Evolutionary conservation across 92 coral and sea anemone genomes (phyloP).

Genomic region (Palythoa heliodiscus): DNA sequence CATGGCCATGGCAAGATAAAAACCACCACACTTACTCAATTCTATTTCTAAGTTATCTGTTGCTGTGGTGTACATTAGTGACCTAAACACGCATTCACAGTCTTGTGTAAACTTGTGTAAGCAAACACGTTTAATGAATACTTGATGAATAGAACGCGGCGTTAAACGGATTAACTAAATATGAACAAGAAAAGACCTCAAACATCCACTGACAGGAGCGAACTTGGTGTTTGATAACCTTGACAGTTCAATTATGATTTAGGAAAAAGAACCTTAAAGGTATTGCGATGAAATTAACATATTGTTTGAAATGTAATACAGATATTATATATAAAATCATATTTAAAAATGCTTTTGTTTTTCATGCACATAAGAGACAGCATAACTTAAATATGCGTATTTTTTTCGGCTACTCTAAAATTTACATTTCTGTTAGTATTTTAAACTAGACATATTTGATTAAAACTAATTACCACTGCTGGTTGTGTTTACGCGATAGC

Average conservation of each 20-base stretch:
- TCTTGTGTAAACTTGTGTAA: constrained; percentile 27
- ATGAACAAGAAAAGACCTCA: constrained; percentile 11
- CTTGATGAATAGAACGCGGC: constrained; percentile 37
- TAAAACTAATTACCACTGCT: neutral
- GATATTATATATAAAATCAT: too few relatives aligned
- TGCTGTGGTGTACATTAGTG: constrained; percentile 37
- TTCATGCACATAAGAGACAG: too few relatives aligned
- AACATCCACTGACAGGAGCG: neutral
- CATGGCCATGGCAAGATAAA: constrained; percentile 35
- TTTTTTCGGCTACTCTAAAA: too few relatives aligned
- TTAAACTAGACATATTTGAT: neutral
- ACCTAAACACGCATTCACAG: constrained; percentile 43
- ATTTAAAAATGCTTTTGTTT: too few relatives aligned
- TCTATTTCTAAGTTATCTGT: constrained; percentile 27
- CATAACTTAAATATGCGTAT: too few relatives aligned
- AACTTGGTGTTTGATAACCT: neutral
- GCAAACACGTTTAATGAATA: constrained; percentile 51
- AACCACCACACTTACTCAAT: neutral
- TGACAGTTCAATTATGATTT: neutral
- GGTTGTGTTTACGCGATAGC: neutral
- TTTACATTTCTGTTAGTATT: too few relatives aligned
- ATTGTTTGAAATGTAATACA: too few relatives aligned
- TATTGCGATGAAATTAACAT: too few relatives aligned
- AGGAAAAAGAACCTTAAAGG: neutral
- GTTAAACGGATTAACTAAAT: constrained; percentile 28